Evolutionary conservation across 1,140 invertebrate genomes (phyloP).

Genomic region (Diorhabda elongata): DNA sequence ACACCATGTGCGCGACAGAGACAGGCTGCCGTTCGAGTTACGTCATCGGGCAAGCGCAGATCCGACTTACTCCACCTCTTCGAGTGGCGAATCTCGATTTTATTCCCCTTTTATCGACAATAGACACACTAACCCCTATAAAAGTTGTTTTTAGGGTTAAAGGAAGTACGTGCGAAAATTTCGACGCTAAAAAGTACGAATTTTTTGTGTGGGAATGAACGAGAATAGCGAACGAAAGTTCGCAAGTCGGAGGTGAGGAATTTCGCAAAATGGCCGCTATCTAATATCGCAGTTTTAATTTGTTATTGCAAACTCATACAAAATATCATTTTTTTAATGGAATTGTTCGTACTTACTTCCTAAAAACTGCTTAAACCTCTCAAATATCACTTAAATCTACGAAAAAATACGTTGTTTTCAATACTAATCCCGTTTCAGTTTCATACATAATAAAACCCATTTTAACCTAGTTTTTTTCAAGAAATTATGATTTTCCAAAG

Average conservation of each 20-base stretch:
- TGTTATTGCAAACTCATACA: not conserved
- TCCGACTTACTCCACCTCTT: constrained; percentile 21
- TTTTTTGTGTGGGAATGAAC: constrained; percentile 18
- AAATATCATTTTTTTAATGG: not conserved
- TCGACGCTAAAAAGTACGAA: constrained; percentile 23
- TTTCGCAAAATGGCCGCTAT: constrained; percentile 39
- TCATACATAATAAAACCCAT: no score
- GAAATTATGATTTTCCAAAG: no score
- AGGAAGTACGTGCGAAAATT: constrained; percentile 21
- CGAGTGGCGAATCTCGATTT: constrained; percentile 24
- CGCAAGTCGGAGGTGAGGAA: constrained; percentile 34
- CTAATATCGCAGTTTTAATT: constrained; percentile 18
- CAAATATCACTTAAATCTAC: not conserved
- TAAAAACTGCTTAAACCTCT: not conserved
- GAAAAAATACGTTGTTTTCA: not conserved
- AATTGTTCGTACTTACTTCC: not conserved
- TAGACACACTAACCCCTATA: constrained; percentile 10
- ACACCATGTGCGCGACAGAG: constrained; percentile 21
- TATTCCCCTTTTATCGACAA: constrained; percentile 27
- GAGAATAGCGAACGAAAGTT: constrained; percentile 25
- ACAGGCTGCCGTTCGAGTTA: constrained; percentile 16
- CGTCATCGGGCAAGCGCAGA: constrained; percentile 38
- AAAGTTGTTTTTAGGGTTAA: not conserved
- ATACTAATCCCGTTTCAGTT: not conserved
- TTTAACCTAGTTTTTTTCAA: no score